phyloP scores from a whole-genome alignment of 2,888 invertebrate genomes.

The Polyommatus iphigenia region DNA sequence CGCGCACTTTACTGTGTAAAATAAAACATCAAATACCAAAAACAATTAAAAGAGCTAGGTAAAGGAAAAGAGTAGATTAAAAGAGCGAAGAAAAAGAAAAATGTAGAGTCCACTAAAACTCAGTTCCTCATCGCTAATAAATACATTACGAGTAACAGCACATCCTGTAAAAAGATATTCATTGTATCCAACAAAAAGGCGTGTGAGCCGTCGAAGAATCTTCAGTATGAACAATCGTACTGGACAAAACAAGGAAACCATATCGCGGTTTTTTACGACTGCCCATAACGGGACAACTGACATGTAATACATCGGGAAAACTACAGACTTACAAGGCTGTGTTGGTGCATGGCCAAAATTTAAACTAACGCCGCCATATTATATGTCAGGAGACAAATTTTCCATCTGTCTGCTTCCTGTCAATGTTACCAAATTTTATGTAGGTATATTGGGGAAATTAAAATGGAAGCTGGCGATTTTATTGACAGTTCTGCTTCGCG shows the following conservation, averaged over 20 bases:
- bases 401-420: too few relatives aligned
- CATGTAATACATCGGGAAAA: conserved; percentile 38
- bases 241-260: conserved; percentile 30
- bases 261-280: conserved; percentile 25
- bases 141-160: conserved; percentile 18
- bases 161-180: conserved; percentile 11
- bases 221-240: conserved; percentile 25
- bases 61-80: background rate
- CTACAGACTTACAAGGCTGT: conserved; percentile 13
- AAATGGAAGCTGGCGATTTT: too few relatives aligned
- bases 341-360: background rate
- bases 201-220: conserved; percentile 25
- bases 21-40: background rate
- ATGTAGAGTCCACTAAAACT: background rate
- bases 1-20: too few relatives aligned
- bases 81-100: background rate
- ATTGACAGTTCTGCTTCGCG: too few relatives aligned
- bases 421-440: too few relatives aligned
- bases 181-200: conserved; percentile 2
- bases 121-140: conserved; percentile 20
- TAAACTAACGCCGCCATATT: too few relatives aligned
- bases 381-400: too few relatives aligned
- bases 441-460: too few relatives aligned
- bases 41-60: background rate
- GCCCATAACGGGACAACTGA: conserved; percentile 31